Evolutionary conservation across 2,888 invertebrate species (phyloP), one percentile per base, ranked within the genome.

Genomic region (Lasioglossum pauxillum): DNA sequence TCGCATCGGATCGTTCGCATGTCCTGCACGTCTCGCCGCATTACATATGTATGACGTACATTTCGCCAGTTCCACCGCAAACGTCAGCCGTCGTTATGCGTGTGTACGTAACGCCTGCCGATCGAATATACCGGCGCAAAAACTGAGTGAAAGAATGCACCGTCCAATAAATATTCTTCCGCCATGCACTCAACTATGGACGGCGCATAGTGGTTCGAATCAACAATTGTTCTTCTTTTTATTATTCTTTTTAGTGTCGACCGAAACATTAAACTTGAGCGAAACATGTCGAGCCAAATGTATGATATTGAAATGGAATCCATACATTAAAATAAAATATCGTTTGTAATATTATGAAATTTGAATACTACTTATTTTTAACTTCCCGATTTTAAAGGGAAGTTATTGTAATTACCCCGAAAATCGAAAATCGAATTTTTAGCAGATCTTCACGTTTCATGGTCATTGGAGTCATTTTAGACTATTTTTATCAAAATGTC

Each of bases 41-140:
- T 90, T 89, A 91, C 88, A 91, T 90, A 91, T 91, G 91, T 90
- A 91, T 89, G 88, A 82, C 83, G 85, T 75, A 84, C 88, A 77
- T 88, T 87, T 85, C 87, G 76, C 64, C 80, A 46, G 76, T 46
- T 53, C 79, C 78, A 75, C 78, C 71, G 67, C 74, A 67, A 57
- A 81, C 49, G 75, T 71, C 60, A 35, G 71, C 72, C 78, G 38
- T 46, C 49, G 74, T 16, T 73, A 74, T 16, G 76, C 69, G 71
- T 82, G 80, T 71, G 46, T n/a, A 74, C 64, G 69, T 74, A 53
- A 49, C 38, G 80, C 78, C 79, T 74, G 23, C 19, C 46, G 88
- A 87, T 90, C 85, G 77, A 86, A 88, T 81, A 82, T 82, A 81
- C 72, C 83, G 82, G 35, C 35, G 19, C 14, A 35, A 49, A 74